Evolutionary conservation across 2,797 vertebrate species (phyloP), one percentile per base, ranked within the genome.

Genomic region (Pseudopleuronectes americanus): DNA sequence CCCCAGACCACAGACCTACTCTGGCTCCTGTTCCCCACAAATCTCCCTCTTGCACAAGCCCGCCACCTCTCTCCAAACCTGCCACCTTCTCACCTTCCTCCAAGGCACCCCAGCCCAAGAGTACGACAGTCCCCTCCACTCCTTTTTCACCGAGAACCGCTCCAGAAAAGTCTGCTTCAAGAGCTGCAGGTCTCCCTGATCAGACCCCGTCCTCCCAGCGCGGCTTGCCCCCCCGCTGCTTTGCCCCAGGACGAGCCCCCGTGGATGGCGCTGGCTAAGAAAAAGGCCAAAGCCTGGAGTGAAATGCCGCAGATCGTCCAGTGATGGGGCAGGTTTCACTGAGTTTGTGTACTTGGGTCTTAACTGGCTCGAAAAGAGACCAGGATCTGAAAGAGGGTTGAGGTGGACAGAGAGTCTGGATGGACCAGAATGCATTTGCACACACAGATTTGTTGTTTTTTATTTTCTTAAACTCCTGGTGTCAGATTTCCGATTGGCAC

Each of bases 251-350:
- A 93, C 1, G 96, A 97, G 83, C 96, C 96, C 0, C 94, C 95
- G 1, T 99, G 96, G 97, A 93, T 99, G 78, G 97, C 96, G 1
- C 72, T 99, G 81, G 96, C 97, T 84, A 97, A 97, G 93, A 96
- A 98, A 89, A 99, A 98, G 88, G 94, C 96, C 83, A 96, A 98
- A 90, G 97, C 96, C 5, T 98, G 97, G 96, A 98, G 96, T 31
- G 95, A 96, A 76, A 96, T 96, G 94, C 93, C 95, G 13, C 95
- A 97, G 84, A 95, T 93, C 2, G 95, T 96, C 43, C 94, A 97
- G 86, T 96, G 95, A 93, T 10, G 0, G 9, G 4, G 23, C 57
- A n/a, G 6, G 28, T 45, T 23, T 16, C 17, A 6, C 2, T 13
- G 1, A 28, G 54, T 36, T 54, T 26, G 26, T 2, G 36, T 41